A percentile compares a stretch with the other conserved stretches of the same genome.
These are phyloP conservation scores for Branchipolynoe longqiensis DNA, from an alignment of 2,888 invertebrate genomes.

Conservation along the genomic window DNA sequence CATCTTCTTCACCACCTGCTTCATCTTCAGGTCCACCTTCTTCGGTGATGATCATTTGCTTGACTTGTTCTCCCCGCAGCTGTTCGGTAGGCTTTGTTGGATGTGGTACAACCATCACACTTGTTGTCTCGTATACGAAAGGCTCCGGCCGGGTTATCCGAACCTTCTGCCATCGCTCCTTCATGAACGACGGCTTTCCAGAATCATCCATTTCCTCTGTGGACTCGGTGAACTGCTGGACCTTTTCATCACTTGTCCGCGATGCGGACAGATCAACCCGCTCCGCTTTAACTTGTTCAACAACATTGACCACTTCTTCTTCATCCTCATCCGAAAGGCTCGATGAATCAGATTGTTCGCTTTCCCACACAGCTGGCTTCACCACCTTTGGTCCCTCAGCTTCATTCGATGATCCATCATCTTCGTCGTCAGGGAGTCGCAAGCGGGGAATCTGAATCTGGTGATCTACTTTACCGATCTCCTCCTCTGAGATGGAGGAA, in stretches of 20 bases:
- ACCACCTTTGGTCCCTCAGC: not conserved
- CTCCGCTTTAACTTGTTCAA: not conserved
- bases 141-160: constrained; percentile 13
- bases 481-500: constrained; percentile 23
- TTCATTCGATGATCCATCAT: constrained; percentile 27
- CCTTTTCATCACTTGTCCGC: not conserved
- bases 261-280: not conserved
- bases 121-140: constrained; percentile 22
- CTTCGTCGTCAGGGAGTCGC: constrained; percentile 33
- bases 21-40: not conserved
- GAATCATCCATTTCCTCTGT: constrained; percentile 26
- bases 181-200: constrained; percentile 6
- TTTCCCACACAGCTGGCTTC: constrained; percentile 7
- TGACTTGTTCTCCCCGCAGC: constrained; percentile 22
- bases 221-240: not conserved
- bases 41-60: constrained; percentile 40
- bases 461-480: not conserved
- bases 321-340: not conserved
- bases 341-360: constrained; percentile 41
- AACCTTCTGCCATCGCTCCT: constrained; percentile 15
- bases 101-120: constrained; percentile 18
- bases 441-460: constrained; percentile 1
- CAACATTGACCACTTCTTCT: not conserved
- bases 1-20: not conserved
- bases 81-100: constrained; percentile 9